Evolutionary conservation across 2,113 vertebrate species (phyloP).

Genomic region (Oreochromis aureus): DNA sequence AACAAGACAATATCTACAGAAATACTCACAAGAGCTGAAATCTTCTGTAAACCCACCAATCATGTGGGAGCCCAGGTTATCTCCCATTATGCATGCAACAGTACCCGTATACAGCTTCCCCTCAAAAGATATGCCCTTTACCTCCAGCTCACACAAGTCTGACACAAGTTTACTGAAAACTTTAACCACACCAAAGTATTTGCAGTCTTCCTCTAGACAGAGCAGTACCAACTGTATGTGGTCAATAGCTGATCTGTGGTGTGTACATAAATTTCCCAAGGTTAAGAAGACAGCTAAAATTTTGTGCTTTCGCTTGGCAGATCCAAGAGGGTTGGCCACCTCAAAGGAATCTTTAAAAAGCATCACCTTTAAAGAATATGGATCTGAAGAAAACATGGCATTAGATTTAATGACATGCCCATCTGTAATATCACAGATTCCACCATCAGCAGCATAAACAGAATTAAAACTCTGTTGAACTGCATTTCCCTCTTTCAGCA

Average conservation of each 20-base stretch:
- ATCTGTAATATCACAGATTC: too few species aligned
- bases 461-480: too few species aligned
- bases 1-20: neutral
- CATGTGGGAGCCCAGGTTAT: slow-evolving; percentile 9
- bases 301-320: neutral
- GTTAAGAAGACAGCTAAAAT: neutral
- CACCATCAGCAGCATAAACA: too few species aligned
- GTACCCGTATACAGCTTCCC: neutral
- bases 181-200: neutral
- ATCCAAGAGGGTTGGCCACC: neutral
- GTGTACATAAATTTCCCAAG: neutral
- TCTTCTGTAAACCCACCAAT: too few species aligned
- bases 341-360: neutral
- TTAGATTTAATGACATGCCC: too few species aligned
- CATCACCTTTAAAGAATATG: neutral
- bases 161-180: neutral
- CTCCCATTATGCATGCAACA: slow-evolving; percentile 3
- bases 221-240: neutral
- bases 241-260: too few species aligned
- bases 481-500: neutral
- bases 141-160: neutral
- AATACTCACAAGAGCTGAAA: neutral
- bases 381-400: too few species aligned
- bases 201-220: neutral
- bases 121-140: neutral